Conservation (phyloP, 2,888 invertebrate species). For the Eretmocerus hayati region DNA sequence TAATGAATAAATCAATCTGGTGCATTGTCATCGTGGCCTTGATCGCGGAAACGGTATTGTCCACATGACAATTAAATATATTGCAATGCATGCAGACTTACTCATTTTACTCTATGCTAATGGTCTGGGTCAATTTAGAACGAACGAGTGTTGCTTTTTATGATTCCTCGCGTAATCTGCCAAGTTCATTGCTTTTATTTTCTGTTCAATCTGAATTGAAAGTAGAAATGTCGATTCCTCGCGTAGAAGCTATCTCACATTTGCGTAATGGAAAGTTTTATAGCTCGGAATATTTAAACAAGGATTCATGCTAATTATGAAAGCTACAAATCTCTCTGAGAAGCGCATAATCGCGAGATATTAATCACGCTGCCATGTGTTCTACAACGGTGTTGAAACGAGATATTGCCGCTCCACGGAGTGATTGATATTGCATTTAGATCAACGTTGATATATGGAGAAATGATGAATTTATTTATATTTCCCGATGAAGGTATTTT, state of each 20-base stretch:
- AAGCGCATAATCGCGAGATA: too few species aligned
- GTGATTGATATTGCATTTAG: too few species aligned
- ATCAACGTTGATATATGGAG: too few species aligned
- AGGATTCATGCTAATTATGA: neutral
- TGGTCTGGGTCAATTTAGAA: neutral
- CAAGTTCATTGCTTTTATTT: conserved; percentile 8
- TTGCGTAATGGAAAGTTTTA: conserved; percentile 8
- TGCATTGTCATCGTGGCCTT: conserved; percentile 7
- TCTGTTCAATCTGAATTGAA: conserved; percentile 15
- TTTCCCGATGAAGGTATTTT: too few species aligned
- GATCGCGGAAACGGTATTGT: neutral
- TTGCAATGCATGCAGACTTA: too few species aligned
- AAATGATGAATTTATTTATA: too few species aligned
- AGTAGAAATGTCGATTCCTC: conserved; percentile 15
- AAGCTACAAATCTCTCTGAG: neutral
- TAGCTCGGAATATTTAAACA: neutral
- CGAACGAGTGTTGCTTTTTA: neutral
- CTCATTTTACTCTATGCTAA: conserved; percentile 1
- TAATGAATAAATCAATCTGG: neutral
- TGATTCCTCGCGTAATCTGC: conserved; percentile 2
- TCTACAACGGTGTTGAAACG: too few species aligned
- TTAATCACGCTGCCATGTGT: too few species aligned
- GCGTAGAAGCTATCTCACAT: conserved; percentile 1
- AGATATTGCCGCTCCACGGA: too few species aligned
- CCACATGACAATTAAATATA: neutral